Evolutionary conservation across 2,888 invertebrate genomes (phyloP).

Genomic region (Craniophora ligustri): DNA sequence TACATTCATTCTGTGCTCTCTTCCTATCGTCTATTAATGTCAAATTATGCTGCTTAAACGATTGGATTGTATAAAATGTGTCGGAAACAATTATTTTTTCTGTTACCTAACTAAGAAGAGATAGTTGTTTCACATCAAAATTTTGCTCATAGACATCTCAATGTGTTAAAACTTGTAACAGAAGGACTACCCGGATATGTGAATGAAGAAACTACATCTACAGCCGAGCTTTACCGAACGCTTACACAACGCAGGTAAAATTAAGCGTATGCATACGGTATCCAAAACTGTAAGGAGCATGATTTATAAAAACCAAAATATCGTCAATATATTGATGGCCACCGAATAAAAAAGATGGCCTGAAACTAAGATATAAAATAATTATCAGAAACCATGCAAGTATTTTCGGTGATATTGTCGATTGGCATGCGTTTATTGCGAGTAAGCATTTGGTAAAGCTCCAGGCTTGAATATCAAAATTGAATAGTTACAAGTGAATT

Average conservation of each 20-base stretch:
- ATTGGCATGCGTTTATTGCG: not conserved
- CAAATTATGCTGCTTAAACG: slow-evolving; percentile 41
- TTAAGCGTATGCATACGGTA: not conserved
- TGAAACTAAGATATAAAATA: not conserved
- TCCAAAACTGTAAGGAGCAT: slow-evolving; percentile 9
- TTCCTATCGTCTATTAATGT: slow-evolving; percentile 29
- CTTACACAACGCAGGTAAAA: not conserved
- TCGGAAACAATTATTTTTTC: slow-evolving; percentile 45
- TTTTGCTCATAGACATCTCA: slow-evolving; percentile 47
- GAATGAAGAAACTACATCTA: slow-evolving; percentile 14
- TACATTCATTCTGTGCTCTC: slow-evolving; percentile 39
- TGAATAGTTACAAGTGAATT: slow-evolving; percentile 7
- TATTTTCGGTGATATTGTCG: not conserved
- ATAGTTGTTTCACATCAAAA: slow-evolving; percentile 47
- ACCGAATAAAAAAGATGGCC: not conserved
- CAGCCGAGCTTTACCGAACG: slow-evolving; percentile 8
- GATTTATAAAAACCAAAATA: slow-evolving; percentile 5
- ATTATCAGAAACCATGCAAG: not conserved
- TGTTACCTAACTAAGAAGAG: slow-evolving; percentile 6
- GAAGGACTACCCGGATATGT: not conserved
- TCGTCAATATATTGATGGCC: not conserved
- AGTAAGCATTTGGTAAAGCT: slow-evolving; percentile 29
- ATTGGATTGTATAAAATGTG: slow-evolving; percentile 47
- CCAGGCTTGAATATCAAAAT: slow-evolving; percentile 8
- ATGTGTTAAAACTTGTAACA: slow-evolving; percentile 19